Evolutionary conservation across 1,140 invertebrate genomes (phyloP), one percentile per base, ranked within the genome.

Genomic region (Meteorus sp.): DNA sequence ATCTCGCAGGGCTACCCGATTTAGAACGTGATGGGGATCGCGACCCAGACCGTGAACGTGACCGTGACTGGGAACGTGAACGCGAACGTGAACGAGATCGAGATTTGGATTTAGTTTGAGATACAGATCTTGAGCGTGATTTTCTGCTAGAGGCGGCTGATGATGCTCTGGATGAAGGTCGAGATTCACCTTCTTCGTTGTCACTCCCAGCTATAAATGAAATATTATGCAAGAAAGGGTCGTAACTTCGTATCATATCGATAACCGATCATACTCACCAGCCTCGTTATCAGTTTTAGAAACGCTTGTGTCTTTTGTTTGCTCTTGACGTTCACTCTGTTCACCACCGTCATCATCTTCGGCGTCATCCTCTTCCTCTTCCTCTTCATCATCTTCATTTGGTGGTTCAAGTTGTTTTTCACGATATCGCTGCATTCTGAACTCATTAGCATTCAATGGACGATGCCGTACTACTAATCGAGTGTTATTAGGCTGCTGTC

Each of bases 391-490:
- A 37, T 91, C 89, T 55, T 91, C 89, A 64, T 91, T 89, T 66
- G 90, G 86, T 15, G 93, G 92, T 72, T 97, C 94, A 6, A 98
- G 77, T 74, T 95, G 92, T 65, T 87, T 89, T 76, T 96, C 89
- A 53, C 95, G 81, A 51, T 89, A 87, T 27, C 93, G 81, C 72
- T 97, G 92, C 84, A 94, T 91, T 61, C 88, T 85, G 69, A 92
- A 89, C 76, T 98, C 95, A 53, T 84, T 81, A 0, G 89, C 89
- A 71, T 91, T 91, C n/a, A 98, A 82, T 3, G 91, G 87, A 45
- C 94, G 82, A 76, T 99, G 95, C 56, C 92, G 90, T 0, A 99
- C 94, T 58, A 97, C 86, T 1, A 97, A 80, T 54, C 91, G 81
- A 0, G 93, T 94, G 62, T 93, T 92, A 43, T 91, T 89, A 74